Percentiles rank a stretch among this genome's conserved stretches.
These are phyloP conservation scores for Teleogryllus occipitalis DNA, from an alignment of 1,140 invertebrate genomes.

Conservation along the genomic window DNA sequence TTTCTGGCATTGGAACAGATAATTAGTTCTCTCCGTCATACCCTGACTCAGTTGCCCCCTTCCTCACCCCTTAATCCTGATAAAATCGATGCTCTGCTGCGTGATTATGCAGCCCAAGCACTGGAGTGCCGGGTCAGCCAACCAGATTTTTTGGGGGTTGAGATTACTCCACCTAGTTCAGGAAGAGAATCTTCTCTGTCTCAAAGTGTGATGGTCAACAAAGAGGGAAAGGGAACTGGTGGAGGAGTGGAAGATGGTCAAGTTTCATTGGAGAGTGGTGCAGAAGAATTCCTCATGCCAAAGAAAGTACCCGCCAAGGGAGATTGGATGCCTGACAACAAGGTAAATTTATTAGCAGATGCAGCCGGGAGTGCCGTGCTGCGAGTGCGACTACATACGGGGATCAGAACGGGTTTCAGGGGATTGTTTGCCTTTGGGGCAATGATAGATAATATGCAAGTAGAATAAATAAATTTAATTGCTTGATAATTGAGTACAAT, in stretches of 20 bases:
- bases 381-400: no score
- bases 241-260: background rate
- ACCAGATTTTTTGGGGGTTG: slow-evolving; percentile 29
- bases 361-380: no score
- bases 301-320: slow-evolving; percentile 52
- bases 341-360: slow-evolving; percentile 37
- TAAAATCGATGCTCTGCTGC: slow-evolving; percentile 54
- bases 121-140: slow-evolving; percentile 55
- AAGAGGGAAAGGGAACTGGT: background rate
- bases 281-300: slow-evolving; percentile 52
- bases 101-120: slow-evolving; percentile 62
- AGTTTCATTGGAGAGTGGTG: slow-evolving; percentile 7
- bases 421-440: no score
- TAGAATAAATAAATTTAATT: no score
- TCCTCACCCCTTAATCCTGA: slow-evolving; percentile 34
- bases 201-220: background rate
- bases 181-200: slow-evolving; percentile 9
- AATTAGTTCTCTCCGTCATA: slow-evolving; percentile 32
- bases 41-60: background rate
- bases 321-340: slow-evolving; percentile 60
- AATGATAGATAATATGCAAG: no score
- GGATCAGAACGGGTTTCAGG: no score
- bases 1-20: slow-evolving; percentile 54
- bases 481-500: no score
- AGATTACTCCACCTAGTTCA: background rate